Evolutionary conservation across 2,888 invertebrate genomes (phyloP).

Genomic region (Horisme vitalbata): DNA sequence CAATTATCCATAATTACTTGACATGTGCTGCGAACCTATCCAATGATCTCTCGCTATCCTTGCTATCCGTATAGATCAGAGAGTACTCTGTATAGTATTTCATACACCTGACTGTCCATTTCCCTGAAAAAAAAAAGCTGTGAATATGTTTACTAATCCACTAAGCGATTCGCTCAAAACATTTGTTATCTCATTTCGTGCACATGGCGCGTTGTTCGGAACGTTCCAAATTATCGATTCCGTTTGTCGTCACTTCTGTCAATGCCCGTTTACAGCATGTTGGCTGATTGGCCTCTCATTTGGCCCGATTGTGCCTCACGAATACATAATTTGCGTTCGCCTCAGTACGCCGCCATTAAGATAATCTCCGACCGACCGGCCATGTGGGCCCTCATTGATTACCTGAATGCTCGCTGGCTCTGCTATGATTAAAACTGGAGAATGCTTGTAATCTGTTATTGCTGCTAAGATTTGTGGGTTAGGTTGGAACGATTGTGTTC

Average conservation of each 20-base stretch:
- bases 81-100: no score
- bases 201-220: conserved; percentile 17
- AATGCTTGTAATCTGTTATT: conserved; percentile 8
- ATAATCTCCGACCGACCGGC: conserved; percentile 61
- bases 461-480: conserved; percentile 3
- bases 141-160: no score
- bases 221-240: conserved; percentile 58
- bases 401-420: conserved; percentile 33
- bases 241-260: conserved; percentile 62
- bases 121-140: no score
- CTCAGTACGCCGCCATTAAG: conserved; percentile 64
- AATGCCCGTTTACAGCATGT: conserved; percentile 57
- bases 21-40: no score
- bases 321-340: conserved; percentile 73
- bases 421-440: conserved; percentile 30
- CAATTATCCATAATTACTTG: no score
- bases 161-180: no score
- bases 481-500: not conserved
- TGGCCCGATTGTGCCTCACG: conserved; percentile 72
- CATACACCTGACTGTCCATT: no score
- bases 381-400: conserved; percentile 60
- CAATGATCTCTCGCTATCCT: no score
- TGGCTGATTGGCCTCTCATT: conserved; percentile 78
- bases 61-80: no score
- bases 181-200: conserved; percentile 7